Conservation (phyloP, 1,140 invertebrate genomes). For the Leptinotarsa undecemlineata region DNA sequence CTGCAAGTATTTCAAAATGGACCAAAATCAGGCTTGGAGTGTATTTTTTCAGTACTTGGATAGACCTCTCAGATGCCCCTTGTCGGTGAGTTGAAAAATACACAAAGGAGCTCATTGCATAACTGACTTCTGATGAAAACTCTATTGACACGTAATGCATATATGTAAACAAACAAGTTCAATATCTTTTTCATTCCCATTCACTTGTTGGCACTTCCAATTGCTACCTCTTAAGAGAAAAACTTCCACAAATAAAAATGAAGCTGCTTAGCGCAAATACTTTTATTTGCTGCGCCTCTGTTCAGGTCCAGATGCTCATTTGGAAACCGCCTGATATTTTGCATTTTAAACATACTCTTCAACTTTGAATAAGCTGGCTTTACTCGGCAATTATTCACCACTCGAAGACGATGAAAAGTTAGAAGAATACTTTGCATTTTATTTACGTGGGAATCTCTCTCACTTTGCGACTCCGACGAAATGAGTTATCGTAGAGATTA, state of each 20-base stretch:
- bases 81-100: constrained; percentile 38
- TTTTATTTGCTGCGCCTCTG: background rate
- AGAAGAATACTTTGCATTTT: constrained; percentile 26
- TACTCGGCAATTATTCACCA: constrained; percentile 25
- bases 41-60: constrained; percentile 39
- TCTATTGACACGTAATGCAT: no score
- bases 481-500: background rate
- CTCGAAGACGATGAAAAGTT: constrained; percentile 21
- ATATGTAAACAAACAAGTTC: no score
- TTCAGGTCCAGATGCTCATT: constrained; percentile 17
- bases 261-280: background rate
- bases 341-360: constrained; percentile 14
- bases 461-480: background rate
- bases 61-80: constrained; percentile 39
- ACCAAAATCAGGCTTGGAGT: constrained; percentile 42
- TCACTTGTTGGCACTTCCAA: no score
- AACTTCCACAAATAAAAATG: no score
- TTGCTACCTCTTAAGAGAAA: no score
- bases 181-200: no score
- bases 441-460: constrained; percentile 19
- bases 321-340: constrained; percentile 7
- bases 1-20: constrained; percentile 36
- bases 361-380: constrained; percentile 20
- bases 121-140: no score
- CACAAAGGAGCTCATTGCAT: no score